Evolutionary conservation across 2,888 invertebrate genomes (phyloP), one percentile per base, ranked within the genome.

Genomic region (Antheraea assamensis): DNA sequence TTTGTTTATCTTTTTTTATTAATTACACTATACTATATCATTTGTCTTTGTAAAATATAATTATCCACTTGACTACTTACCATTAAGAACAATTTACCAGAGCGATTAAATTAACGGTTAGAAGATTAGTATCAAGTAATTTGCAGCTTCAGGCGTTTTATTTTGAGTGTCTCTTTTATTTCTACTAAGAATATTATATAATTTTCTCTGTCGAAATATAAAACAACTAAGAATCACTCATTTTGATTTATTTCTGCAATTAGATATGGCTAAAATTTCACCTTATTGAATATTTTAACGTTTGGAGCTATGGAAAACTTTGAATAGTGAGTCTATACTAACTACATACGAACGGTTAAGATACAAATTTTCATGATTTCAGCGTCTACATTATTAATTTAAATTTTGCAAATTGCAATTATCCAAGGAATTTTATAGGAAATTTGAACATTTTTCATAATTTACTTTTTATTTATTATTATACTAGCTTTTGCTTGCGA

Each of bases 1-100:
- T 64, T 66, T 66, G 27, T n/a, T 49, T 72, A 24, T 30, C 10
- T 61, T 31, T 58, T 58, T 52, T 49, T 55, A 13, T 24, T 70
- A 30, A 70, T 21, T 61, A 72, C 49, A 70, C 58, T n/a, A 68
- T 31, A 35, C 35, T 68, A 35, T 76, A 81, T 77, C 72, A 82
- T 82, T 79, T 76, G 78, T 77, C 72, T 78, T 73, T 74, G 30
- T 75, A 75, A 73, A 55, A 73, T 76, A 72, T 80, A 80, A 81
- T 77, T 76, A 76, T 77, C 77, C 35, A 73, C 72, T 72, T 77
- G 78, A 72, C 75, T 77, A 73, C 72, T 77, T 70, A 73, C 79
- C 82, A 83, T 83, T 84, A 82, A 77, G 76, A 79, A 77, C 77
- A 74, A 83, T 85, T 83, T 79, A 79, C 76, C 74, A 74, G 68